phyloP scores from a whole-genome alignment of 2,113 vertebrate species.

The Bubo blakistoni region DNA sequence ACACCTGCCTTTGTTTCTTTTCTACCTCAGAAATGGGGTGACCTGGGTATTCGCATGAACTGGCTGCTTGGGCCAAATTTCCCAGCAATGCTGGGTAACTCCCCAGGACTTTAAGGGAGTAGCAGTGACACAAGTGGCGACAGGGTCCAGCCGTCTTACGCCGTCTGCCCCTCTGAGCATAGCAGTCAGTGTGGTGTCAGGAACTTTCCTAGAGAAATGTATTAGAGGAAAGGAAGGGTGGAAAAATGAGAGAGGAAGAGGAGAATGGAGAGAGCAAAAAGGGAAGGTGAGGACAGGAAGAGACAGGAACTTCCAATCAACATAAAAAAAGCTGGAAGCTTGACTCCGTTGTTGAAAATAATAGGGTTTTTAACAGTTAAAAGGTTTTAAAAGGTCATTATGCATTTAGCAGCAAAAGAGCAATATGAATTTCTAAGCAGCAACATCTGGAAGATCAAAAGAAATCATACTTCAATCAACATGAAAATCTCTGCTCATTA shows the following conservation, averaged over 20 bases:
- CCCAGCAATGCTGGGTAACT: background rate
- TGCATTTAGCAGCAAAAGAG: constrained; percentile 64
- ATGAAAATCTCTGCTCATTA: constrained; percentile 81
- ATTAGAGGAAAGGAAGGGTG: background rate
- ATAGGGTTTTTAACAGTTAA: constrained; percentile 40
- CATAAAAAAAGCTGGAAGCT: background rate
- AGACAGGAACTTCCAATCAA: background rate
- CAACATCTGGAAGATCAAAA: constrained; percentile 83
- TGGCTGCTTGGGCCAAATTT: background rate
- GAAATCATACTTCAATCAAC: constrained; percentile 79
- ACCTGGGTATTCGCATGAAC: background rate
- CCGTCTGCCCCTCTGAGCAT: background rate
- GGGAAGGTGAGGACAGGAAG: background rate
- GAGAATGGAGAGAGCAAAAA: background rate
- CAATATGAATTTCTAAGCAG: constrained; percentile 74
- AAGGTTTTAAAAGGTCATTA: constrained; percentile 72
- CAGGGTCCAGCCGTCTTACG: background rate
- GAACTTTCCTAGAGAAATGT: background rate
- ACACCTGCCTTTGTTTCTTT: constrained; percentile 46
- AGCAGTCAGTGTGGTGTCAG: background rate
- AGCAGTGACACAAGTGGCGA: background rate
- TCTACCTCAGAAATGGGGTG: background rate
- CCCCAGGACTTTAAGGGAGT: background rate
- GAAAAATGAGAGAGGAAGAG: background rate
- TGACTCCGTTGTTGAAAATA: constrained; percentile 22